Base-by-base conservation (phyloP, 2,888 invertebrate genomes). In the Argyresthia goedartella region DNA sequence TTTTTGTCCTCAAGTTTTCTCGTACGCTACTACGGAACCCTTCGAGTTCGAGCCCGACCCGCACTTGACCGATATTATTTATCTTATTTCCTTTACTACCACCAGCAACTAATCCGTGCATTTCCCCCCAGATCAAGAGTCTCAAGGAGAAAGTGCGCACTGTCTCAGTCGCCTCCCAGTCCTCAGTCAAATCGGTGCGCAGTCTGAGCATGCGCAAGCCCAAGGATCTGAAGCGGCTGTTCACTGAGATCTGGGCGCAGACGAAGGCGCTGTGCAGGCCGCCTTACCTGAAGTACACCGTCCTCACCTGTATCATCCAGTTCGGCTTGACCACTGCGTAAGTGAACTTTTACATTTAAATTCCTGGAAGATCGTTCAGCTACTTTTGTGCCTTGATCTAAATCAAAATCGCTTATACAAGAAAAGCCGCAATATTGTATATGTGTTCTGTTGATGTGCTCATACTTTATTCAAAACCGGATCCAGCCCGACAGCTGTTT, bases 301-400 rank as follows among this genome's bases (percentile, higher is more conserved):
- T 92, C 52, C 87, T 94, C 55, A 92, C 94, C 49, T 93, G 95
- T 71, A 87, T 92, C 43, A 93, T 95, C 60, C 94, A 95, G 69
- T 95, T 95, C 71, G 95, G 95, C 61, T 79, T 94, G 55, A 94
- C 94, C 44, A 91, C 93, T 51, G 91, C 91, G 91, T 92, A 73
- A 64, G 53, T 4, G 35, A 45, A 39, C 25, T 6, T 25, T 25
- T 25, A 25, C 25, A 25, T 25, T 4, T 25, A 25, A 25, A 6
- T 2, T 2, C 25, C 25, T 25, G 25, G 3, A 6, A 6, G 25
- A n/a, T n/a, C n/a, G n/a, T n/a, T n/a, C n/a, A n/a, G n/a, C n/a
- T n/a, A n/a, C n/a, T n/a, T n/a, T n/a, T n/a, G n/a, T n/a, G n/a
- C n/a, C n/a, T n/a, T n/a, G n/a, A n/a, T n/a, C n/a, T n/a, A n/a